phyloP scores from a whole-genome alignment of 2,888 invertebrate genomes.

The Nymphalis c-album region DNA sequence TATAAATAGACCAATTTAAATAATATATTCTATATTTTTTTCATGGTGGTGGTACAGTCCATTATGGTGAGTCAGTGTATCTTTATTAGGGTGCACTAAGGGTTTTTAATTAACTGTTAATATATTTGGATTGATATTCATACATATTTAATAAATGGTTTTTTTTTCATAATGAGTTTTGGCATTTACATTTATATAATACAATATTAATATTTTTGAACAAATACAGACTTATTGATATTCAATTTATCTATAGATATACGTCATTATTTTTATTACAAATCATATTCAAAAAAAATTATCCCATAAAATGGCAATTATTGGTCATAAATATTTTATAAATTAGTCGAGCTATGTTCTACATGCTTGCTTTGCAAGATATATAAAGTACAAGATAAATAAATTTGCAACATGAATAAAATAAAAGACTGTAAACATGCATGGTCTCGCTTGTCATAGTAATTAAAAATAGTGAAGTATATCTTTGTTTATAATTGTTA shows the following conservation, averaged over 20 bases:
- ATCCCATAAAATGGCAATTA: no score
- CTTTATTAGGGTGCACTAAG: constrained; percentile 40
- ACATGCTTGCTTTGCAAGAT: no score
- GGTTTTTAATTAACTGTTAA: constrained; percentile 21
- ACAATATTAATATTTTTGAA: neutral
- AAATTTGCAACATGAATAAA: no score
- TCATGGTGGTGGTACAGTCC: constrained; percentile 77
- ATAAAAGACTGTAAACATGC: no score
- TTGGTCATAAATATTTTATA: no score
- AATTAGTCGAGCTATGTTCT: no score
- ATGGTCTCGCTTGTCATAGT: no score
- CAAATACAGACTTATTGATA: neutral
- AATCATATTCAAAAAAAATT: no score
- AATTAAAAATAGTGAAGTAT: no score
- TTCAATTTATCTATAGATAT: neutral
- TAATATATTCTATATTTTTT: constrained; percentile 59
- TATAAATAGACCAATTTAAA: constrained; percentile 6
- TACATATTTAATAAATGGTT: neutral
- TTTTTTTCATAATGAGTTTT: neutral
- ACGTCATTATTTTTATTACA: no score
- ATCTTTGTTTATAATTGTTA: no score
- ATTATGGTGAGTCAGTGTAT: constrained; percentile 68
- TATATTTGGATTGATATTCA: constrained; percentile 7
- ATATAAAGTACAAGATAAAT: no score
- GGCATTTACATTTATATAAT: neutral